These are phyloP conservation scores for Oreohelix idahoensis DNA, from an alignment of 1,140 invertebrate genomes.

Conservation along the genomic window DNA sequence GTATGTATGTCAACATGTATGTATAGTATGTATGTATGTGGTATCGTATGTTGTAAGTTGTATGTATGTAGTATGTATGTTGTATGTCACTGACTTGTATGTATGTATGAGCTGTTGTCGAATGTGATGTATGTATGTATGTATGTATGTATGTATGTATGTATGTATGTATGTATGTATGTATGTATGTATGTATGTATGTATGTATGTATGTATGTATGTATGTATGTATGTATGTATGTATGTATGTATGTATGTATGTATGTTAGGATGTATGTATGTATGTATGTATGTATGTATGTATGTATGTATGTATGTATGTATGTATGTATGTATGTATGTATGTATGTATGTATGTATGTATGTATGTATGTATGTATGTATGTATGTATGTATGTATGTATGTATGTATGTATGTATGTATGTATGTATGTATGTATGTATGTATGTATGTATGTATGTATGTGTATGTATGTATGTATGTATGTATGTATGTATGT, in stretches of 20 bases:
- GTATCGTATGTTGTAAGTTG: too few relatives aligned
- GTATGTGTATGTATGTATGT: too few relatives aligned
- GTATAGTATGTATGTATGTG: too few relatives aligned
- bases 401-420: neutral
- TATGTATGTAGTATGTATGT: too few relatives aligned
- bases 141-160: slow-evolving; percentile 14
- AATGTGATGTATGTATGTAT: slow-evolving; percentile 17
- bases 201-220: slow-evolving; percentile 12
- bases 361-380: neutral
- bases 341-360: neutral
- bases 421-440: neutral
- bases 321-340: neutral
- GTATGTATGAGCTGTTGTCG: neutral
- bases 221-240: neutral
- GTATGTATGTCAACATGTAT: too few relatives aligned
- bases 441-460: too few relatives aligned
- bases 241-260: slow-evolving; percentile 2
- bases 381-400: neutral
- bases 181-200: slow-evolving; percentile 12
- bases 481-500: too few relatives aligned
- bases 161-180: slow-evolving; percentile 14
- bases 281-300: neutral
- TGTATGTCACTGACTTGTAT: too few relatives aligned
- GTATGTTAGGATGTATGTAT: too few relatives aligned
- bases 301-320: neutral